Evolutionary conservation across 53 echinoderm and acorn worm species (phyloP).

Genomic region (Patiria pectinifera): DNA sequence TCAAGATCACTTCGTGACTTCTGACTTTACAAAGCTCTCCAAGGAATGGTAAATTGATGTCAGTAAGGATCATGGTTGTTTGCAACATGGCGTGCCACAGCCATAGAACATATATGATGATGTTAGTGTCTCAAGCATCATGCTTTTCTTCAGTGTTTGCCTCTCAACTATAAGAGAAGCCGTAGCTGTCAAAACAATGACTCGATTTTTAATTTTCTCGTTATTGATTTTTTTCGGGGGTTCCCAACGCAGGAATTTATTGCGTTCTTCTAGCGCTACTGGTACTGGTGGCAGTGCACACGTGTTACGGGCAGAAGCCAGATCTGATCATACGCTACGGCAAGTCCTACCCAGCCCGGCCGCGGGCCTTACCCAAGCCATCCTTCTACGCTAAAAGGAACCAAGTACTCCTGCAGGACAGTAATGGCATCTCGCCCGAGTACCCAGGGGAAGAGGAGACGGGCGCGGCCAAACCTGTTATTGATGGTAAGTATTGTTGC

Average conservation of each 20-base stretch:
- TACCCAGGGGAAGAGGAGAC: background rate
- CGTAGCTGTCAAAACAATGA: no score
- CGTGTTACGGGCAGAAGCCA: conserved; percentile 44
- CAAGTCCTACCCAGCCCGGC: conserved; percentile 45
- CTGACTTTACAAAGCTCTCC: no score
- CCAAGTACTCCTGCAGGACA: conserved; percentile 15
- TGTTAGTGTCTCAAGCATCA: no score
- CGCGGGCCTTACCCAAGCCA: conserved; percentile 25
- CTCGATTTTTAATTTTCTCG: no score
- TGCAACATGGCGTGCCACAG: no score
- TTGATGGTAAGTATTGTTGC: conserved; percentile 22
- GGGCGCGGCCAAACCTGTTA: background rate
- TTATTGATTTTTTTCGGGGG: background rate
- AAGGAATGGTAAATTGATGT: no score
- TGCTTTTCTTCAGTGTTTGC: background rate
- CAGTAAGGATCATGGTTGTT: no score
- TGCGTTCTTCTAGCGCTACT: conserved; percentile 44
- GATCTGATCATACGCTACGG: conserved; percentile 54
- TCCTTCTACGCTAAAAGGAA: conserved; percentile 51
- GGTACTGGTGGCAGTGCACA: conserved; percentile 14
- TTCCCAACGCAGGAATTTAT: conserved; percentile 45
- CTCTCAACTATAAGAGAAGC: background rate
- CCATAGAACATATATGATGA: no score
- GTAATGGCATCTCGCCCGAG: conserved; percentile 11
- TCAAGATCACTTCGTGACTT: no score